A percentile compares a stretch with the other conserved stretches of the same genome.
phyloP scores from a whole-genome alignment of 1,140 invertebrate genomes.

The Heliothis virescens region DNA sequence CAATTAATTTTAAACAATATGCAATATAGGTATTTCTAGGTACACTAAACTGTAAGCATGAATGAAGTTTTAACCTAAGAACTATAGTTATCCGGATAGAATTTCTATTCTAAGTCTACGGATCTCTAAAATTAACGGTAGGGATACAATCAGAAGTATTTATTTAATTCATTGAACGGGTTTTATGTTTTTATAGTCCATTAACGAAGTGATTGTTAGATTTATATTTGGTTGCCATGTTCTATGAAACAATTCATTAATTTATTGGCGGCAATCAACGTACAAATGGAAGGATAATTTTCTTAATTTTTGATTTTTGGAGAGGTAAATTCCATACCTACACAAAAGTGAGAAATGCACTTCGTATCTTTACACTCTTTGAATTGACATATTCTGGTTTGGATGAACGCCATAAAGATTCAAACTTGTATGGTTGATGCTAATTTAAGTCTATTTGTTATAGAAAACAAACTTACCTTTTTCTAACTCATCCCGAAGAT shows the following conservation, averaged over 20 bases:
- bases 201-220: slow-evolving; percentile 65
- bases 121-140: slow-evolving; percentile 58
- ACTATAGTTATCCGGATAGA: not conserved
- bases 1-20: too few species aligned
- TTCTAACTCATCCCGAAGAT: slow-evolving; percentile 61
- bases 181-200: slow-evolving; percentile 59
- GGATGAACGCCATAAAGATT: too few species aligned
- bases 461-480: slow-evolving; percentile 47
- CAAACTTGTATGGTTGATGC: too few species aligned
- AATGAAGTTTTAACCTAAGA: not conserved
- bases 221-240: slow-evolving; percentile 12
- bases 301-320: not conserved
- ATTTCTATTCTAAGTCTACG: slow-evolving; percentile 36
- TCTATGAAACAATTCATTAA: slow-evolving; percentile 31
- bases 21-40: too few species aligned
- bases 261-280: slow-evolving; percentile 33
- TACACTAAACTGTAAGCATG: too few species aligned
- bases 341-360: too few species aligned
- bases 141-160: slow-evolving; percentile 51
- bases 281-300: slow-evolving; percentile 1
- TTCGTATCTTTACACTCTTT: too few species aligned
- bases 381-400: too few species aligned
- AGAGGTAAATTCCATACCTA: not conserved
- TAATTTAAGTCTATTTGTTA: not conserved
- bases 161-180: slow-evolving; percentile 55